Base-by-base conservation (phyloP, 1,140 invertebrate genomes). In the Pygmarrhopalites habei region DNA sequence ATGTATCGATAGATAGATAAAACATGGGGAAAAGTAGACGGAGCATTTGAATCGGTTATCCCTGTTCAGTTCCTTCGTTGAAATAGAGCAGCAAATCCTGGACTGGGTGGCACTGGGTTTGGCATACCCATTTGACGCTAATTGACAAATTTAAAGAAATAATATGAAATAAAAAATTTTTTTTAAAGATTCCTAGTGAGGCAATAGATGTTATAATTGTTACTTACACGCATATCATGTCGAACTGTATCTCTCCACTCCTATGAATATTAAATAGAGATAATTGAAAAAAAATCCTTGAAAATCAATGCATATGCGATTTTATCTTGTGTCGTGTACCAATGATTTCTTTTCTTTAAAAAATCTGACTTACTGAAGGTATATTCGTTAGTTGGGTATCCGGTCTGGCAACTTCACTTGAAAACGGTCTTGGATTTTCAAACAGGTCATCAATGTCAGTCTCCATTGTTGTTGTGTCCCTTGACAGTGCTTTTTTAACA, bases 91-190 rank as follows among this genome's bases (percentile, higher is more conserved):
- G 26, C 25, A 49, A 56, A 62, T 29, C 52, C 52, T n/a, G n/a
- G 23, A 35, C 60, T 62, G 26, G 41, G 41, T 25, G 60, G 60
- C 15, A 28, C 39, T 30, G 55, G 60, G 14, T 56, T 41, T 15
- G 52, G 44, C 62, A 64, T 64, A 17, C 51, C 51, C 14, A 64
- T 19, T 21, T 64, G 62, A 14, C 62, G 55, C 35, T n/a, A n/a
- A n/a, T n/a, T n/a, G n/a, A n/a, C n/a, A n/a, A n/a, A n/a, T n/a
- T n/a, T n/a, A n/a, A n/a, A n/a, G n/a, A n/a, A n/a, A n/a, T n/a
- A n/a, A n/a, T n/a, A n/a, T n/a, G n/a, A n/a, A n/a, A n/a, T n/a
- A n/a, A n/a, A n/a, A n/a, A n/a, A n/a, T n/a, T n/a, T n/a, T n/a
- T n/a, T n/a, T n/a, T n/a, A n/a, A n/a, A n/a, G n/a, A n/a, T n/a